Evolutionary conservation across 1,140 invertebrate species (phyloP), one percentile per base, ranked within the genome.

Genomic region (Coptotermes formosanus): DNA sequence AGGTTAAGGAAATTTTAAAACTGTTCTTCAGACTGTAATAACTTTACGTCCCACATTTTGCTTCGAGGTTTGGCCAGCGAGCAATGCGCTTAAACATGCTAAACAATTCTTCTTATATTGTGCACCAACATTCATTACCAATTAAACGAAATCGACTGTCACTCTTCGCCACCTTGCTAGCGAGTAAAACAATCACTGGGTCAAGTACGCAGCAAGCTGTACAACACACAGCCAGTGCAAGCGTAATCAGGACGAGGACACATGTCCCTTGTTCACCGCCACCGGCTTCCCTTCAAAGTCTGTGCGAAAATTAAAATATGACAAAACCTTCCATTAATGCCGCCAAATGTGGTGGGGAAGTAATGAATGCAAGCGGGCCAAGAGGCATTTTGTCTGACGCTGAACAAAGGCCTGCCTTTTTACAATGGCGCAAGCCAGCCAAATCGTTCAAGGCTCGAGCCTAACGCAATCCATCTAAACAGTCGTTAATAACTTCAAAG

Each of bases 301-400:
- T 75, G n/a, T 30, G 64, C 64, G 64, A 75, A 16, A 75, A 11
- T 75, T 75, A 30, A 75, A 75, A 75, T 25, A 75, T 16, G 64
- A 75, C 64, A 75, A 75, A 75, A 75, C 64, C 64, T 75, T 30
- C 64, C 30, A 75, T 75, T 75, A 75, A 75, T 30, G 64, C 64
- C 64, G 25, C n/a, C 4, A 9, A n/a, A 12, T 8, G 64, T 30
- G n/a, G 64, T n/a, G 64, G 64, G 64, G 64, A 16, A 25, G 6
- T 30, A 75, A 75, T 75, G 64, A 75, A 75, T 75, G 64, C 6
- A 75, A 75, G 8, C 7, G 64, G 64, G 64, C 64, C 64, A 75
- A 75, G n/a, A 75, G 64, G 64, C 64, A 30, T 75, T 75, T 75
- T 75, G 30, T 25, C 64, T 23, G 21, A n/a, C 25, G 21, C 25